Evolutionary conservation across 92 coral and sea anemone genomes (phyloP).

Genomic region (Porites divaricata): DNA sequence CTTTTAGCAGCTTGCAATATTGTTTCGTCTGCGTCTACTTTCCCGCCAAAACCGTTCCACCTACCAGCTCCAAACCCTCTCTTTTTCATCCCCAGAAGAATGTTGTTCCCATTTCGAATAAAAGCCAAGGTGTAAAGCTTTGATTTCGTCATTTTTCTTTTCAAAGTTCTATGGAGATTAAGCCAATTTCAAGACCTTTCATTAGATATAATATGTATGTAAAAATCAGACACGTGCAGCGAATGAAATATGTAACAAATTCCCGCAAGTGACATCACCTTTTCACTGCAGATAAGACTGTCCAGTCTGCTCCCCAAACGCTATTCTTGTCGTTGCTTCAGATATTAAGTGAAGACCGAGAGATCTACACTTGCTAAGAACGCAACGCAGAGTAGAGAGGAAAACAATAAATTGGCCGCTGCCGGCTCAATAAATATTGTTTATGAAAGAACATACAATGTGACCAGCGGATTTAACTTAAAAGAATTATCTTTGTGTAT

Average conservation of each 20-base stretch:
- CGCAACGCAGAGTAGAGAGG: too few relatives aligned
- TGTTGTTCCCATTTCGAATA: constrained; percentile 62
- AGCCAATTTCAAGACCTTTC: background rate
- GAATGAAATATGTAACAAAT: too few relatives aligned
- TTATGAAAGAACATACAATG: background rate
- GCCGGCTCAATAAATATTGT: background rate
- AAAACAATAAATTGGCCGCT: background rate
- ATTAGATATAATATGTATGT: background rate
- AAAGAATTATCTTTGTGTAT: background rate
- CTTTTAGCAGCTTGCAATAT: constrained; percentile 80
- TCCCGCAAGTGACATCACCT: background rate
- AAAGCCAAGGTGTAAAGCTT: constrained; percentile 85
- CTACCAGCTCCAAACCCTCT: constrained; percentile 97
- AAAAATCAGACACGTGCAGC: background rate
- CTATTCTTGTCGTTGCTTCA: too few relatives aligned
- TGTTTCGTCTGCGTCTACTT: constrained; percentile 87
- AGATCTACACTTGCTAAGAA: too few relatives aligned
- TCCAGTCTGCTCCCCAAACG: too few relatives aligned
- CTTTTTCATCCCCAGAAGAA: constrained; percentile 97
- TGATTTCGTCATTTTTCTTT: constrained; percentile 64
- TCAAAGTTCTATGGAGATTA: background rate
- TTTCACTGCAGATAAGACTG: background rate
- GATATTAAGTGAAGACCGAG: too few relatives aligned
- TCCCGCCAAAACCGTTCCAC: constrained; percentile 99
- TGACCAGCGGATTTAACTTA: background rate